Base-by-base conservation (phyloP, 2,888 invertebrate species). In the Epinotia ramella region DNA sequence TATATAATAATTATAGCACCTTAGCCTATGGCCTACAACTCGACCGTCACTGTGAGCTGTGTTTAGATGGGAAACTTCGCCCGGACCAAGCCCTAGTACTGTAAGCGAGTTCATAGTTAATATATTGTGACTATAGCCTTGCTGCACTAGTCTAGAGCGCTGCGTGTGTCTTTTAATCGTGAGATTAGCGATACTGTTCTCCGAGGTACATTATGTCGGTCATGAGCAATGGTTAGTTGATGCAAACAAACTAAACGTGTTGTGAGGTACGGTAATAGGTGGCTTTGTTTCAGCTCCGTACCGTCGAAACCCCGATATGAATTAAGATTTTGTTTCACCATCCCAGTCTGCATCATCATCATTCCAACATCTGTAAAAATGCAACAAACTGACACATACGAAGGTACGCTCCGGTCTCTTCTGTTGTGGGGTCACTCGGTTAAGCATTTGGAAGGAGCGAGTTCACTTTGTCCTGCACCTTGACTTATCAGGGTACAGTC, bases 281-380 rank as follows among this genome's bases (percentile, higher is more conserved):
- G 89, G 84, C 91, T 86, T 88, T 84, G 84, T 87, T 89, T 87
- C 92, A 94, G 86, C 87, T 91, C 92, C 97, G 96, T 97, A 97
- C 97, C 97, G 96, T 97, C 97, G 95, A 96, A 96, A 95, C 94
- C 95, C 94, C 95, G 95, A 95, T 95, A 96, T 93, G 96, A 95
- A 96, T 96, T 97, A 95, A 96, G 95, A 95, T 96, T 96, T 95
- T 97, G 97, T 96, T 97, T 98, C 96, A 98, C 97, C 98, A 98
- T 98, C 96, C 98, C 98, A 94, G 97, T 96, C 97, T 98, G 97
- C 97, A 98, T 97, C 98, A 98, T 97, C 96, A 98, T 97, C 98
- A 98, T 98, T 96, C 98, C 98, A 95, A 98, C 98, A 98, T 98
- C 98, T 98, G 98, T 89, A 97, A 97, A 96, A 96, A 96, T 95